Percentiles rank a stretch among this genome's conserved stretches.
These are phyloP conservation scores for Cettia cetti DNA, from an alignment of 2,113 vertebrate species.

Conservation along the genomic window DNA sequence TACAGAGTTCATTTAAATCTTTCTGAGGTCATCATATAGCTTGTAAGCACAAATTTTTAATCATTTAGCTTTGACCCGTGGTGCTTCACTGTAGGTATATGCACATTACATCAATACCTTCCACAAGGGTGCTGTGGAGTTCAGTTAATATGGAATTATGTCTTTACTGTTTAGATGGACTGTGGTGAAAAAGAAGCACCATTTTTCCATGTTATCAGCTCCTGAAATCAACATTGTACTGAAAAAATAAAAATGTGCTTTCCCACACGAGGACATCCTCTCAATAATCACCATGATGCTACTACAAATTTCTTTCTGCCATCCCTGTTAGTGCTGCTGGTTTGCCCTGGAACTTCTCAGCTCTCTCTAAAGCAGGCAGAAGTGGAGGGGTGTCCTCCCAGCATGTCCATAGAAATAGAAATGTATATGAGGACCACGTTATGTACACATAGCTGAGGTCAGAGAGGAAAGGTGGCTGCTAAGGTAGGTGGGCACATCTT, in stretches of 20 bases:
- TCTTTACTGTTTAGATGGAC: background rate
- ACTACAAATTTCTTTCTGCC: background rate
- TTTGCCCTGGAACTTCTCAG: background rate
- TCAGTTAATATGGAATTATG: background rate
- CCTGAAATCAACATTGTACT: background rate
- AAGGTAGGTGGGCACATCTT: background rate
- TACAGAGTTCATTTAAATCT: background rate
- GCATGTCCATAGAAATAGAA: background rate
- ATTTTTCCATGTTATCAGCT: background rate
- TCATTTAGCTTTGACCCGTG: background rate
- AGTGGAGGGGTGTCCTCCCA: background rate
- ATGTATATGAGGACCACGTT: background rate
- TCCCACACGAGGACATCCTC: background rate
- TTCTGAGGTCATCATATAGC: background rate
- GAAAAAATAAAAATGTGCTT: background rate
- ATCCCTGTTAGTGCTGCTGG: background rate
- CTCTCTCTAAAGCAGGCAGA: background rate
- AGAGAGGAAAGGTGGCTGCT: conserved; percentile 2
- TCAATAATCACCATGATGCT: background rate
- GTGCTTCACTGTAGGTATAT: background rate
- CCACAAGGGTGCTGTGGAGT: background rate
- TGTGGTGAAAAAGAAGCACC: background rate
- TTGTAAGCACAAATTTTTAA: background rate
- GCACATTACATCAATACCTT: background rate
- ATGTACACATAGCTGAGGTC: background rate